phyloP scores from a whole-genome alignment of 2,888 invertebrate species.

The Cantharis nigra region DNA sequence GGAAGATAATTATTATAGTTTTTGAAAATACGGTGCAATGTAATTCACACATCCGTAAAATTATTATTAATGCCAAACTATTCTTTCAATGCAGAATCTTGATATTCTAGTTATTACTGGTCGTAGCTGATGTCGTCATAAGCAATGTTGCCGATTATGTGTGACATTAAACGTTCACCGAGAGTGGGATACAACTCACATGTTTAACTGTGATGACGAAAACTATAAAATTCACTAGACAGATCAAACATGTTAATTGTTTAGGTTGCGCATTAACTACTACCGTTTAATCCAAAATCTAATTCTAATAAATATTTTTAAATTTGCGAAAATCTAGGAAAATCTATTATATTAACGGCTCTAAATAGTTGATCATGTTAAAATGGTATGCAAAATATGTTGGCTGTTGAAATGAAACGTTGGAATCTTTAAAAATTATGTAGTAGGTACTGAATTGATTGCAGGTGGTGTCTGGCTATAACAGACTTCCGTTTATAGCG shows the following conservation, averaged over 20 bases:
- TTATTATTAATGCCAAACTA: neutral
- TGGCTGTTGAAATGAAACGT: too few species aligned
- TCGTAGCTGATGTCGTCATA: conserved; percentile 17
- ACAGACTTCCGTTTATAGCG: too few species aligned
- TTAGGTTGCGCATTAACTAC: neutral
- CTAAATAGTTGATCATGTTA: too few species aligned
- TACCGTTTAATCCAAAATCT: neutral
- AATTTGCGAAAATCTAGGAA: neutral
- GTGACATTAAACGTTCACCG: conserved; percentile 4
- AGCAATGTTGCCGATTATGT: conserved; percentile 12
- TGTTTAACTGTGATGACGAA: neutral
- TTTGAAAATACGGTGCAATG: neutral
- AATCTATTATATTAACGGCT: too few species aligned
- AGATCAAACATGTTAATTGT: neutral
- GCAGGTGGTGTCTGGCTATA: too few species aligned
- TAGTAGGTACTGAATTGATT: too few species aligned
- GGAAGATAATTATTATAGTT: neutral
- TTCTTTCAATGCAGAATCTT: conserved; percentile 12
- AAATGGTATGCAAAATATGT: too few species aligned
- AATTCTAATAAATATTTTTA: neutral
- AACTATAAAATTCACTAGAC: neutral
- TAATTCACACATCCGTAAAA: neutral
- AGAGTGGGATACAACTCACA: neutral
- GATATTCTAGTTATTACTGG: conserved; percentile 21
- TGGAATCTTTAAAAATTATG: too few species aligned